These are phyloP conservation scores for Heteromormyrus szaboi DNA, from an alignment of 2,797 vertebrate genomes.

Conservation along the genomic window DNA sequence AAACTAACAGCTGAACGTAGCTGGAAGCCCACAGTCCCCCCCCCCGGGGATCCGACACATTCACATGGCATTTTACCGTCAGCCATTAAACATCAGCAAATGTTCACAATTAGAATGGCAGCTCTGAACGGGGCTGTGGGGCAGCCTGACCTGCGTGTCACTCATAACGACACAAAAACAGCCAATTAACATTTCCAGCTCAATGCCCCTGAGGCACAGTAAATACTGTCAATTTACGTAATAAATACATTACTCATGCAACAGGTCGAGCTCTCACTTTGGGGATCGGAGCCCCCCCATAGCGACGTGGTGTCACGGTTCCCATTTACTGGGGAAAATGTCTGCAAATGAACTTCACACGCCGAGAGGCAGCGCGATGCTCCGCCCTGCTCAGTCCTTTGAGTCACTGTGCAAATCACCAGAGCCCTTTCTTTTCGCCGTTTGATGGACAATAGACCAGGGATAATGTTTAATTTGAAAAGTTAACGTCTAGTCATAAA, in stretches of 20 bases:
- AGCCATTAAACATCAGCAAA: neutral
- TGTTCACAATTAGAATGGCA: neutral
- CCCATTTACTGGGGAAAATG: neutral
- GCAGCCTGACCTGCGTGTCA: conserved; percentile 36
- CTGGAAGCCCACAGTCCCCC: neutral
- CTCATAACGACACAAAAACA: conserved; percentile 49
- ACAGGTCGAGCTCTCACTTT: conserved; percentile 36
- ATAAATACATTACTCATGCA: conserved; percentile 33
- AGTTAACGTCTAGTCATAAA: neutral
- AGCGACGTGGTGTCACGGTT: neutral
- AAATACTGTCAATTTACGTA: conserved; percentile 39
- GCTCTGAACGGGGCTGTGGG: neutral
- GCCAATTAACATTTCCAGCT: conserved; percentile 49
- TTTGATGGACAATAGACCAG: neutral
- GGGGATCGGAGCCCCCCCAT: conserved; percentile 26
- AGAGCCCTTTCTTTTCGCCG: neutral
- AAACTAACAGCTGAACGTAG: neutral
- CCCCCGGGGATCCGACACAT: neutral
- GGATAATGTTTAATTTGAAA: conserved; percentile 1
- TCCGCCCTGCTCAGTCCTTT: neutral
- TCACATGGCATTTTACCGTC: conserved; percentile 28
- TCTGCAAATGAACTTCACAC: neutral
- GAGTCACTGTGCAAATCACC: neutral
- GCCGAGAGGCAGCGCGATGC: neutral
- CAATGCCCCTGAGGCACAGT: conserved; percentile 35